A percentile compares a stretch with the other conserved stretches of the same genome.
Evolutionary conservation across 2,113 vertebrate species (phyloP).

Genomic region (Tauraco erythrolophus): DNA sequence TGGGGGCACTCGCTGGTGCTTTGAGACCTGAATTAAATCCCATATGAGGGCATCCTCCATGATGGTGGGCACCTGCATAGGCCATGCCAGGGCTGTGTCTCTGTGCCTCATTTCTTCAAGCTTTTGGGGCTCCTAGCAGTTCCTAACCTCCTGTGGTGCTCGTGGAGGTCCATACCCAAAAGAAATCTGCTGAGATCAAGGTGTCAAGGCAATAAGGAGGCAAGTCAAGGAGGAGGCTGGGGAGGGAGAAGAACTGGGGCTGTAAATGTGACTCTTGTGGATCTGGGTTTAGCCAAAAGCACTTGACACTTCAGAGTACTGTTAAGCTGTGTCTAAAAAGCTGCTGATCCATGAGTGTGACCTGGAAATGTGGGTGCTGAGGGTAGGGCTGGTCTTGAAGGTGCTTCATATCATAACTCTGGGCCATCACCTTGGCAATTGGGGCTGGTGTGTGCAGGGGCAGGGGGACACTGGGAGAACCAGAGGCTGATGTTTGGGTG

Average conservation of each 20-base stretch:
- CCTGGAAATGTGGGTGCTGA: neutral
- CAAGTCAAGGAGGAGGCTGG: neutral
- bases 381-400: neutral
- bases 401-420: accelerated
- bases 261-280: accelerated
- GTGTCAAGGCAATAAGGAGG: accelerated
- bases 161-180: accelerated
- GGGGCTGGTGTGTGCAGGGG: neutral
- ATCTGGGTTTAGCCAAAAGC: neutral
- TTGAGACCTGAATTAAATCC: neutral
- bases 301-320: accelerated
- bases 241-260: neutral
- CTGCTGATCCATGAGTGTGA: accelerated
- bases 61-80: too few relatives aligned
- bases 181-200: accelerated
- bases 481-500: neutral
- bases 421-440: accelerated
- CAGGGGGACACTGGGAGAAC: neutral
- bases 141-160: accelerated
- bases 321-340: neutral
- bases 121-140: neutral
- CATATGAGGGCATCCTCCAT: accelerated
- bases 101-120: neutral
- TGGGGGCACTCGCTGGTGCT: neutral
- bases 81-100: neutral